Base-by-base conservation (phyloP, 2,888 invertebrate species). In the Nowickia ferox region DNA sequence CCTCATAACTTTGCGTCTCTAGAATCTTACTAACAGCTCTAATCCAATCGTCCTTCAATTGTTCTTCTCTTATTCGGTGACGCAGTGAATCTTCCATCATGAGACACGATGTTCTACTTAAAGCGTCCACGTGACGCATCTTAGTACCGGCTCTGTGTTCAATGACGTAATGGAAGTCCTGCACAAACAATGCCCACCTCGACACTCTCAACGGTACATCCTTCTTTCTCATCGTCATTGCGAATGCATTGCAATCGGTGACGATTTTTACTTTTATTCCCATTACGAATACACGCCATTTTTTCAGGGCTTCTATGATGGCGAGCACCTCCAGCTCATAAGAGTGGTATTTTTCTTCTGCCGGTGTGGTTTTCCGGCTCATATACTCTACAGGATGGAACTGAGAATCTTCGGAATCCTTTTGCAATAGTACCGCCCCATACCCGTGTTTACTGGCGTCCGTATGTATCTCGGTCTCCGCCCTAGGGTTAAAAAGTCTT, bases 221-320 rank as follows among this genome's bases (percentile, higher is more conserved):
- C 5, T 63, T 42, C 53, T 87, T 87, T 3, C 40, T 51, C 88
- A 90, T 89, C 0, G 89, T 90, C 79, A 86, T 30, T 30, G 30
- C 30, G 30, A 30, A 30, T 40, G 66, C 57, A 44, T 88, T 48
- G 88, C 84, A 69, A 91, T 90, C 10, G 89, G 57, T 71, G 1
- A 55, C 15, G 17, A 69, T 69, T 22, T 71, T 57, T 0, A 71
- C 30, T 17, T 85, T 80, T 15, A 83, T 69, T 9, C 89, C 90
- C 15, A 90, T 53, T 9, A 91, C 76, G 79, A 89, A 71, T n/a
- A 71, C 22, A 2, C 71, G 57, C 15, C 55, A 71, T 10, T 88
- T 30, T 30, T 30, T 30, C 30, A 30, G 30, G 30, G 30, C 30
- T 30, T 30, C 30, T 30, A 30, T 30, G 30, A 30, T 30, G 30